Evolutionary conservation across 2,797 vertebrate genomes (phyloP), one percentile per base, ranked within the genome.

Genomic region (Microctenopoma stevenorrisi): DNA sequence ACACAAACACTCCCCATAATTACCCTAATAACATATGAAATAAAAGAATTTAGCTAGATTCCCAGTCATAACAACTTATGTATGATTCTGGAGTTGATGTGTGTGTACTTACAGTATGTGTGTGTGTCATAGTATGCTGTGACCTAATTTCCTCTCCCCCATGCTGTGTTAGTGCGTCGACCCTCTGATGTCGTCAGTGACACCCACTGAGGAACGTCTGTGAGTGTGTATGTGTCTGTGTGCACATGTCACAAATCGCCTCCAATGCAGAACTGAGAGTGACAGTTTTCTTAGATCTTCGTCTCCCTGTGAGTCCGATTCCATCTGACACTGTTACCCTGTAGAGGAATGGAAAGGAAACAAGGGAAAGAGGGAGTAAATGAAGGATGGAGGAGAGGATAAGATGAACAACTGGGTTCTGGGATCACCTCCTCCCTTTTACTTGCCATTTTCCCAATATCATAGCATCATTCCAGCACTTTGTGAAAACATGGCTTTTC

Each of bases 101-200:
- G 15, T 70, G 33, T 67, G 57, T 61, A 44, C 33, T 2, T 35
- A 35, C 33, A 35, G 33, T 35, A 35, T 35, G 33, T 35, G 35
- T 56, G 48, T 63, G 56, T 72, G 50, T 67, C 48, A 60, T 40
- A 55, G 71, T 74, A 67, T 68, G 62, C 61, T 66, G 44, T 90
- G 90, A 90, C 90, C 87, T 85, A 81, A 88, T 89, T 92, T 88
- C 52, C 57, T 5, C 22, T 65, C 52, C 78, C 86, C 47, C 89
- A 89, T 82, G 88, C 84, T 89, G 88, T 40, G 87, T 62, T 62
- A 26, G 69, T 57, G 64, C 54, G 7, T 69, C 62, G 69, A 74
- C 81, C 72, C 75, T 79, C 65, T 84, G 84, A 87, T 84, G 87
- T 81, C 65, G 49, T 82, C 81, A 75, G 54, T 42, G 76, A 83